Percentiles rank a stretch among this genome's conserved stretches.
These are phyloP conservation scores for Pseudotriccus pelzelni DNA, from an alignment of 2,797 vertebrate species.

Conservation along the genomic window DNA sequence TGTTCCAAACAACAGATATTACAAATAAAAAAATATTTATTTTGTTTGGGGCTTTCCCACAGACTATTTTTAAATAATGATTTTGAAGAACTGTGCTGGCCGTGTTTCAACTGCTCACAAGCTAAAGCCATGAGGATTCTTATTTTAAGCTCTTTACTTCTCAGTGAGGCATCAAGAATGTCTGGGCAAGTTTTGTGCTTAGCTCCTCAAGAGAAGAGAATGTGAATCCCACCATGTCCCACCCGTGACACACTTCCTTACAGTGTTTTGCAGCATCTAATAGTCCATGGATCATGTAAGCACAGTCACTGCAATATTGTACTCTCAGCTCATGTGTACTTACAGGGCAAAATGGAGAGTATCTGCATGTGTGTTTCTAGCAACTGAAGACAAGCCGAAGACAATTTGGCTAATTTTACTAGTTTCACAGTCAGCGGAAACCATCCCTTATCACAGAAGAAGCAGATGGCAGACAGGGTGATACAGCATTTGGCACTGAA, in stretches of 20 bases:
- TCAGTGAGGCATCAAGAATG: neutral
- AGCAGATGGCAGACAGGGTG: neutral
- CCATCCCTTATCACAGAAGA: neutral
- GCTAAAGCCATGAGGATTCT: neutral
- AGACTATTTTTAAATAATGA: conserved; percentile 70
- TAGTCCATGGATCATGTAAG: neutral
- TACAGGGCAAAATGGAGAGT: neutral
- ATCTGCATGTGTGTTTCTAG: neutral
- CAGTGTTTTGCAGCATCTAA: neutral
- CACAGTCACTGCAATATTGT: neutral
- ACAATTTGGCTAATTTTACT: neutral
- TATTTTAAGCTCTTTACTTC: neutral
- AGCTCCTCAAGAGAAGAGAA: neutral
- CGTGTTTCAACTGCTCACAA: neutral
- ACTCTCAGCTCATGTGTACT: neutral
- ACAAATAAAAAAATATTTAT: conserved; percentile 61
- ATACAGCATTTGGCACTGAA: neutral
- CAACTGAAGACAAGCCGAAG: neutral
- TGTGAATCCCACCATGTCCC: neutral
- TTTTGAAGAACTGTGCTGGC: conserved; percentile 58
- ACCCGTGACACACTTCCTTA: neutral
- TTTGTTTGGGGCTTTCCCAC: conserved; percentile 69
- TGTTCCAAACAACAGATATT: conserved; percentile 54
- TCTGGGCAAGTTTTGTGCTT: neutral
- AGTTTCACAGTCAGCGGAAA: neutral